Conservation (phyloP, 2,797 vertebrate genomes). For the Catharus ustulatus region DNA sequence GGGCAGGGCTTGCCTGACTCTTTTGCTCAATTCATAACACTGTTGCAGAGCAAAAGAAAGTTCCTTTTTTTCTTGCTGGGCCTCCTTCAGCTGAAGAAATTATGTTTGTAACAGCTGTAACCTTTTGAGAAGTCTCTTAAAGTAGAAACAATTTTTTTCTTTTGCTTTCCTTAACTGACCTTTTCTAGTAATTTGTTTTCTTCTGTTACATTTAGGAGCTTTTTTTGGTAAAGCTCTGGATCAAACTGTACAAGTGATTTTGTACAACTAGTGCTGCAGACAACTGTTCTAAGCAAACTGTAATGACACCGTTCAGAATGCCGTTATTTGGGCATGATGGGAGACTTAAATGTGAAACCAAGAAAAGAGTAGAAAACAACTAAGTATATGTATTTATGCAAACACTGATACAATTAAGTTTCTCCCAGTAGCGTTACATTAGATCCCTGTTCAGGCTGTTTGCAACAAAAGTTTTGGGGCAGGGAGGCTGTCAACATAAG, state of each 20-base stretch:
- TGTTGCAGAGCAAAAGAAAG: neutral
- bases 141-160: neutral
- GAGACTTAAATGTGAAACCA: neutral
- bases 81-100: neutral
- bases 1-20: neutral
- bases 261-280: neutral
- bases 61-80: neutral
- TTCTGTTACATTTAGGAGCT: neutral
- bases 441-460: neutral
- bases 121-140: neutral
- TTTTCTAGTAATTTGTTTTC: neutral
- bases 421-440: neutral
- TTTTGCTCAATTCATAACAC: neutral
- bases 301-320: neutral
- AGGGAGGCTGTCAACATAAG: neutral
- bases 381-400: neutral
- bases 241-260: neutral
- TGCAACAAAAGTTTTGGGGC: neutral
- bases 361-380: neutral
- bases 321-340: neutral
- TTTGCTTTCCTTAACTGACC: neutral
- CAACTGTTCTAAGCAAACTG: neutral
- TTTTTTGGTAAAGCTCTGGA: neutral
- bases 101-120: neutral
- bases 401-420: neutral